Percentiles rank a stretch among this genome's conserved stretches.
Evolutionary conservation across 2,888 invertebrate species (phyloP).

Genomic region (Cotesia congregata): DNA sequence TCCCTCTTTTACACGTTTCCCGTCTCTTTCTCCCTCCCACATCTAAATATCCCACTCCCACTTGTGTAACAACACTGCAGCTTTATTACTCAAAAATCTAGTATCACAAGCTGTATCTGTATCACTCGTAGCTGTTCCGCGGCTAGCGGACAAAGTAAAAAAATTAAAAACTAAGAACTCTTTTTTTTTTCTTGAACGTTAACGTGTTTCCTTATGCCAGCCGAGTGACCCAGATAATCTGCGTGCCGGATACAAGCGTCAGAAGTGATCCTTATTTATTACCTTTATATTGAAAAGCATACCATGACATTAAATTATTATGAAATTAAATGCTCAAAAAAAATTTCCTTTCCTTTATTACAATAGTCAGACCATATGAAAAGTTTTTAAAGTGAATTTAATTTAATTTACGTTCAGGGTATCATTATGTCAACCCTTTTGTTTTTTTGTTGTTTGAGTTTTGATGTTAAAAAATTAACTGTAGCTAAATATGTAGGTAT

Average conservation of each 20-base stretch:
- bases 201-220: slow-evolving; percentile 7
- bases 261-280: not conserved
- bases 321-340: slow-evolving; percentile 2
- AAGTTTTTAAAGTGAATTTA: not conserved
- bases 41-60: slow-evolving; percentile 20
- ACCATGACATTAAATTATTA: slow-evolving; percentile 13
- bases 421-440: slow-evolving; percentile 5
- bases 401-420: not conserved
- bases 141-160: not conserved
- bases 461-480: not conserved
- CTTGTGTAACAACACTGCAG: not conserved
- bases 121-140: not conserved
- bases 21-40: slow-evolving; percentile 33
- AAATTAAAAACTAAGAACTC: slow-evolving; percentile 11
- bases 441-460: not conserved
- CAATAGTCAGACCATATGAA: not conserved
- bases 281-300: not conserved
- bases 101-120: no score
- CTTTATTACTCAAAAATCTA: not conserved
- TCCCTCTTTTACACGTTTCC: slow-evolving; percentile 37
- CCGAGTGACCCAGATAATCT: slow-evolving; percentile 16
- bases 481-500: not conserved
- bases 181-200: slow-evolving; percentile 4
- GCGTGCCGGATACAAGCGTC: slow-evolving; percentile 25
- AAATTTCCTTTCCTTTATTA: slow-evolving; percentile 5